Conservation (phyloP, 2,888 invertebrate species). For the Ennomos erosarius region DNA sequence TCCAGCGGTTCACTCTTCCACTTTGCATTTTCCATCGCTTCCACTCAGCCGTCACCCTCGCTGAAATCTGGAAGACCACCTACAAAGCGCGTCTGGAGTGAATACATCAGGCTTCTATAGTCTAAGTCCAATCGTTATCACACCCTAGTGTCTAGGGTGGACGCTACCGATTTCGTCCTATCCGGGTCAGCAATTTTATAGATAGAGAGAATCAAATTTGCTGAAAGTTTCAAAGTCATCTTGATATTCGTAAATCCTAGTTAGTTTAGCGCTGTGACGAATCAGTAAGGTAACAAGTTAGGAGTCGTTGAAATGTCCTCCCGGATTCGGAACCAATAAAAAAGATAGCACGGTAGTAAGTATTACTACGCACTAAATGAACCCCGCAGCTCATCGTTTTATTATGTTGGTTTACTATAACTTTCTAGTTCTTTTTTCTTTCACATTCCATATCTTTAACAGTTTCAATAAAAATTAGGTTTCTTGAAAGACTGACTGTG, state of each 20-base stretch:
- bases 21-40: constrained; percentile 98
- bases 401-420: constrained; percentile 55
- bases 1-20: constrained; percentile 96
- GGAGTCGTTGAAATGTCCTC: constrained; percentile 55
- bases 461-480: constrained; percentile 72
- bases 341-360: constrained; percentile 43
- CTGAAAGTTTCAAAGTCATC: constrained; percentile 70
- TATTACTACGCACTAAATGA: constrained; percentile 42
- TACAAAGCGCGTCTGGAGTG: constrained; percentile 96
- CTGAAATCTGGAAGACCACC: constrained; percentile 98
- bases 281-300: constrained; percentile 56
- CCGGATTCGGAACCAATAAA: constrained; percentile 19
- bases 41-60: constrained; percentile 97
- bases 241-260: constrained; percentile 65
- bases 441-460: constrained; percentile 75
- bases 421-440: constrained; percentile 58
- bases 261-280: constrained; percentile 66
- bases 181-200: constrained; percentile 78
- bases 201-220: constrained; percentile 69
- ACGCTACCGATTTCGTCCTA: constrained; percentile 73
- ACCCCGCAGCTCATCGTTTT: constrained; percentile 54
- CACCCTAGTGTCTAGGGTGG: constrained; percentile 53
- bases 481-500: constrained; percentile 80
- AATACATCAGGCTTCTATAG: constrained; percentile 56
- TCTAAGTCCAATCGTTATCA: constrained; percentile 56